Conservation (phyloP, 2,797 vertebrate species). For the Buceros bicornis region DNA sequence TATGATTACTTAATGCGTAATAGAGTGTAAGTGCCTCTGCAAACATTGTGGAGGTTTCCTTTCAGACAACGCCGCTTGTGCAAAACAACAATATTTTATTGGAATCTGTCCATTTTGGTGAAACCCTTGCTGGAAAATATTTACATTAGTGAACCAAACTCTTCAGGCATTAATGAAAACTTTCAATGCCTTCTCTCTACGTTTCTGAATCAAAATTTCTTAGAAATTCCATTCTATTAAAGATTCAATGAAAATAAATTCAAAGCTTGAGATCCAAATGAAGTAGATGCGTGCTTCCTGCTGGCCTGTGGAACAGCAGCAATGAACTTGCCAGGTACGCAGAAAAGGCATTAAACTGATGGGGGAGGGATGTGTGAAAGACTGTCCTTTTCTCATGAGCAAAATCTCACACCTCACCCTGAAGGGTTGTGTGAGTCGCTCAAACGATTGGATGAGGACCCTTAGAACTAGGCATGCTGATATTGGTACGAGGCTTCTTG, state of each 20-base stretch:
- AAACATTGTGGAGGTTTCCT: not conserved
- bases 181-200: not conserved
- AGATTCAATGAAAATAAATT: not conserved
- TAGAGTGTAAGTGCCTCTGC: not conserved
- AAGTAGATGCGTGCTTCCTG: not conserved
- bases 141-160: not conserved
- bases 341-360: not conserved
- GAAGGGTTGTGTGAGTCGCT: not conserved
- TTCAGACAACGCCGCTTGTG: not conserved
- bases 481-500: not conserved
- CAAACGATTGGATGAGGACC: not conserved
- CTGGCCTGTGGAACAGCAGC: not conserved
- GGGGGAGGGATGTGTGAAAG: not conserved
- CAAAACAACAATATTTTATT: not conserved
- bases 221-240: not conserved
- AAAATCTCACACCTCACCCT: not conserved
- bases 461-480: not conserved
- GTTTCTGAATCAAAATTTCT: not conserved
- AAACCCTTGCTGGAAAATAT: not conserved
- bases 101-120: not conserved
- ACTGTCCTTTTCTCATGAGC: not conserved
- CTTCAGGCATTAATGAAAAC: not conserved
- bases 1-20: not conserved
- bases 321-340: not conserved
- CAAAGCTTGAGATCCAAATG: fast-evolving